Percentiles rank a stretch among this genome's conserved stretches.
Conservation (phyloP, 1,140 invertebrate species). For the Leptopilina boulardi region DNA sequence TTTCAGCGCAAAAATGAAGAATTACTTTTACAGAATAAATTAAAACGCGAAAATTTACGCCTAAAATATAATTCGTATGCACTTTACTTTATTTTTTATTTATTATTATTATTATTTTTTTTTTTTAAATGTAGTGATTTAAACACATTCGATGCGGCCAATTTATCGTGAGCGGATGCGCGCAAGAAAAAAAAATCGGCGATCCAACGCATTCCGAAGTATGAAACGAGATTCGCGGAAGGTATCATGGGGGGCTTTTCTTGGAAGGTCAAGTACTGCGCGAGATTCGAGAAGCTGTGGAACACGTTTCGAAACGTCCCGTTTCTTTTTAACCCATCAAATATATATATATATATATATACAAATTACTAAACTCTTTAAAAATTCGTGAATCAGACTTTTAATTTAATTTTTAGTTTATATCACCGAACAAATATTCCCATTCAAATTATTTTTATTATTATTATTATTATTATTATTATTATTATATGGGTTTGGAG, state of each 20-base stretch:
- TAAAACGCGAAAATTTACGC: too few relatives aligned
- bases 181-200: slow-evolving; percentile 14
- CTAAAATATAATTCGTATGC: too few relatives aligned
- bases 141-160: background rate
- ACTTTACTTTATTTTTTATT: too few relatives aligned
- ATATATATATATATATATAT: background rate
- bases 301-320: slow-evolving; percentile 28
- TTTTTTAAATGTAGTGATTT: background rate
- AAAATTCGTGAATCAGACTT: background rate
- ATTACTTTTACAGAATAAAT: too few relatives aligned
- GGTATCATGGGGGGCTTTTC: slow-evolving; percentile 31
- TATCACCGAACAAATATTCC: background rate
- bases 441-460: background rate
- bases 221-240: slow-evolving; percentile 29
- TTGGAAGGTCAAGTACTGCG: slow-evolving; percentile 22
- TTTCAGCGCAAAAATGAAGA: too few relatives aligned
- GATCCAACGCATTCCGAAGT: slow-evolving; percentile 25
- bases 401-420: background rate
- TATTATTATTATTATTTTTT: too few relatives aligned
- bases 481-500: too few relatives aligned
- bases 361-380: background rate
- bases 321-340: background rate
- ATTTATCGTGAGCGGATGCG: slow-evolving; percentile 20
- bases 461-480: too few relatives aligned
- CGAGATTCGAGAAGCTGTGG: slow-evolving; percentile 30